Percentiles rank a stretch among this genome's conserved stretches.
Conservation (phyloP, 2,888 invertebrate genomes). For the Pristionchus arcanus region DNA sequence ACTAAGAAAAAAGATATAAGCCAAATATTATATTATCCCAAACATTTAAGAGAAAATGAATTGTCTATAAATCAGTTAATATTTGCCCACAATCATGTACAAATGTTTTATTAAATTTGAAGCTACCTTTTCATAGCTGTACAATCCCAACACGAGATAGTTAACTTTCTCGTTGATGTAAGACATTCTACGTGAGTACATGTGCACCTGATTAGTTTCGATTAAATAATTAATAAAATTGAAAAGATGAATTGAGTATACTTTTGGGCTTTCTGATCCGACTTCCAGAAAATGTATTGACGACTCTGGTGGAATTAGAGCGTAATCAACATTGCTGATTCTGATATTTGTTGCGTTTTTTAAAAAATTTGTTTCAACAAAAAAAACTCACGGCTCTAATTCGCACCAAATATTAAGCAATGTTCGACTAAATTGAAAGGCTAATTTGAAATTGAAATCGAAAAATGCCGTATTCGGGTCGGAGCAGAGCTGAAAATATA, state of each 20-base stretch:
- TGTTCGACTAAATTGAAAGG: slow-evolving; percentile 48
- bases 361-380: neutral
- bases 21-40: no score
- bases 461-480: slow-evolving; percentile 34
- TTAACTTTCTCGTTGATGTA: slow-evolving; percentile 16
- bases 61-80: no score
- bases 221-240: neutral
- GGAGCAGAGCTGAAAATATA: slow-evolving; percentile 32
- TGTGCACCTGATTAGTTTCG: slow-evolving; percentile 17
- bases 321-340: slow-evolving; percentile 44
- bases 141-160: slow-evolving; percentile 29
- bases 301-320: slow-evolving; percentile 16
- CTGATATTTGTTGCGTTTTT: no score
- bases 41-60: no score
- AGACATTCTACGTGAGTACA: slow-evolving; percentile 10
- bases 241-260: neutral
- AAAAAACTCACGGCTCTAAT: slow-evolving; percentile 29
- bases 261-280: slow-evolving; percentile 37
- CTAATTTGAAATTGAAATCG: slow-evolving; percentile 50
- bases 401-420: slow-evolving; percentile 47
- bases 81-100: no score
- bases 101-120: no score
- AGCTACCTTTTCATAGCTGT: slow-evolving; percentile 18
- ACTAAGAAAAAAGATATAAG: no score
- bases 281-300: slow-evolving; percentile 41